Evolutionary conservation across 1,140 invertebrate genomes (phyloP).

Genomic region (Pentalonia nigronervosa): DNA sequence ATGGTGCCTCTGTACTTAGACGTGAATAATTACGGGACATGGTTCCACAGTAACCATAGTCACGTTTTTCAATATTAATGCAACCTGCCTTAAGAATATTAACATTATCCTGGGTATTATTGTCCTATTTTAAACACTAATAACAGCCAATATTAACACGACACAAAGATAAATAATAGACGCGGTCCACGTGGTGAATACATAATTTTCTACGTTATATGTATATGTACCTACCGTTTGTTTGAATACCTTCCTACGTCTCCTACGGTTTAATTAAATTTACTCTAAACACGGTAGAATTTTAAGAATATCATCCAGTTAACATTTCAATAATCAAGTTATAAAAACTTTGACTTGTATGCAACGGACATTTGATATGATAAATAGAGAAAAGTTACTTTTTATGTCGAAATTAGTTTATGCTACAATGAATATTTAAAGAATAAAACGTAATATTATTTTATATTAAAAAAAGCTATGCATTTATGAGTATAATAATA

Average conservation of each 20-base stretch:
- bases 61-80: slow-evolving; percentile 3
- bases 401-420: background rate
- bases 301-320: background rate
- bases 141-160: slow-evolving; percentile 21
- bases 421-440: background rate
- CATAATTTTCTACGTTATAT: background rate
- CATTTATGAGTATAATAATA: no score
- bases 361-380: background rate
- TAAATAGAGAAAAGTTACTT: background rate
- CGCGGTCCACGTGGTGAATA: background rate
- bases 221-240: background rate
- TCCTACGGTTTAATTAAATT: background rate
- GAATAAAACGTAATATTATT: background rate
- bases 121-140: background rate
- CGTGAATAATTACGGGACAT: background rate
- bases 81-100: background rate
- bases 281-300: background rate
- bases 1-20: background rate
- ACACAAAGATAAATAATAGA: background rate
- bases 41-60: background rate
- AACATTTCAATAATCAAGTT: background rate
- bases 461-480: no score
- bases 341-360: background rate
- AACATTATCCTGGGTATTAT: background rate
- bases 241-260: background rate